Conservation (phyloP, 92 coral and sea anemone genomes). For the Galaxea fascicularis region DNA sequence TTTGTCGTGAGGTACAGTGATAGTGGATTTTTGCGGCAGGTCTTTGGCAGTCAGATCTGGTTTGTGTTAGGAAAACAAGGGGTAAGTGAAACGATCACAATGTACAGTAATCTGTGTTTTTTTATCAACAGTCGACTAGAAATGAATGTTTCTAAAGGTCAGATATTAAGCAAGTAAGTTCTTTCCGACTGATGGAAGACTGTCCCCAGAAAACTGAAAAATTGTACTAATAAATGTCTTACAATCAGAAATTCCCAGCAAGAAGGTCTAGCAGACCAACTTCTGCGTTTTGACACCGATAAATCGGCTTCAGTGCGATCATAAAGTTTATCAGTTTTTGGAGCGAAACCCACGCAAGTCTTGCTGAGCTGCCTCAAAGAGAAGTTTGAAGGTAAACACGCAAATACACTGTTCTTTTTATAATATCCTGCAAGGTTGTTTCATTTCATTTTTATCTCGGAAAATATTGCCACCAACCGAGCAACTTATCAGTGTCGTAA, state of each 20-base stretch:
- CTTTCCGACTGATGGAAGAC: not conserved
- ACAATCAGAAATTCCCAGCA: not conserved
- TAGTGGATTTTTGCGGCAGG: not conserved
- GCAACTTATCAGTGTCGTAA: not conserved
- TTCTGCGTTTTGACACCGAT: not conserved
- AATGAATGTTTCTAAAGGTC: not conserved
- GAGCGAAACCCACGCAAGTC: not conserved
- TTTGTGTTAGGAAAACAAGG: not conserved
- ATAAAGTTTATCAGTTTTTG: not conserved
- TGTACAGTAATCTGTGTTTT: not conserved
- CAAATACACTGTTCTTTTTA: not conserved
- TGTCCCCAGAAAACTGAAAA: not conserved
- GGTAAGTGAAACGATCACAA: conserved; percentile 7
- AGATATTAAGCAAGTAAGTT: not conserved
- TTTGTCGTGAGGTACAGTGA: not conserved
- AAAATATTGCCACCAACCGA: not conserved
- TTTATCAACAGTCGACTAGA: not conserved
- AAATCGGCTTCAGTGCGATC: not conserved
- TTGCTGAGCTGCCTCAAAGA: not conserved
- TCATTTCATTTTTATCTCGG: not conserved
- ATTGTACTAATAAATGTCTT: too few species aligned
- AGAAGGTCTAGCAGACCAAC: not conserved
- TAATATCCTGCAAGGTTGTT: not conserved
- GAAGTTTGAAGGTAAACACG: not conserved
- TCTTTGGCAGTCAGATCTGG: not conserved